Evolutionary conservation across 2,888 invertebrate species (phyloP), one percentile per base, ranked within the genome.

Genomic region (Rhagium mordax): DNA sequence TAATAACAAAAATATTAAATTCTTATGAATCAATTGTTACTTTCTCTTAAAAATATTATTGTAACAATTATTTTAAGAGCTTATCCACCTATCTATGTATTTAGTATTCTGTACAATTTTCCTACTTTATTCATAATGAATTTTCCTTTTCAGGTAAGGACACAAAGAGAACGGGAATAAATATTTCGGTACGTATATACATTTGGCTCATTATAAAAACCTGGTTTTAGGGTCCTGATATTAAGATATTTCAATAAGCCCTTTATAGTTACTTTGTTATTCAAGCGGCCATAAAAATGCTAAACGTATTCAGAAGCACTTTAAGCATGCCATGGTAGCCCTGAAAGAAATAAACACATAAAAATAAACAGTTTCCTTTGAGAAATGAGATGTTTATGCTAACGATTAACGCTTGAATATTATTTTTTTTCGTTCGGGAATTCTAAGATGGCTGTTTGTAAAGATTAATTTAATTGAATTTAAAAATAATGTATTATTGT

Each of bases 271-370:
- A 73, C 62, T 72, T 75, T 70, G 74, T 70, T 71, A 72, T 76
- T 76, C 72, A 75, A 70, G 72, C 27, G 27, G 55, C 57, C 24
- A 67, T 81, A 77, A 78, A 79, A 81, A 79, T 78, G 78, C 76
- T 78, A 76, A 81, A 74, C 73, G 66, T 59, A 74, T 74, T 77
- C 72, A 67, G 68, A 60, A 65, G 57, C 71, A 55, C 49, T 71
- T 74, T 70, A 51, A 74, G 72, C 74, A 73, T 69, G 71, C 72
- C 48, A 74, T 70, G 72, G 55, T 55, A 67, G 77, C 76, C 71
- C 27, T 18, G 48, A 60, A 51, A 75, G 57, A 69, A 68, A 71
- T 57, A 67, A 77, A 70, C 69, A 74, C 71, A 73, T 74, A 79
- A 77, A 74, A 76, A 77, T 77, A 72, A 76, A 78, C 74, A 74